Percentiles rank a stretch among this genome's conserved stretches.
Conservation (phyloP, 2,888 invertebrate genomes). For the Xanthia togata region DNA sequence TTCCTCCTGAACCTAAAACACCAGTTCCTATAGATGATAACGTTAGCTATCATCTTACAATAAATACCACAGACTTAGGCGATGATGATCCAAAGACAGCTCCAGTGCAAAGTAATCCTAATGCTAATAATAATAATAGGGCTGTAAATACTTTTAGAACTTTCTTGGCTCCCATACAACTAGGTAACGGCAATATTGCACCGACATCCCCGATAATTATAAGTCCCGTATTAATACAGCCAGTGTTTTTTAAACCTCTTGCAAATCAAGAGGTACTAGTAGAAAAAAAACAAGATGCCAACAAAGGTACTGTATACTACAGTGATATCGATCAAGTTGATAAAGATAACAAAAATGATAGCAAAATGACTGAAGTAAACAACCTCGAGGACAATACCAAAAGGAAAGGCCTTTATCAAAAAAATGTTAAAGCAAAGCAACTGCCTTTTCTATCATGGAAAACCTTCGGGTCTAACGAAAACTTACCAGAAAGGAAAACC, state of each 20-base stretch:
- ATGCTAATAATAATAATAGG: constrained; percentile 58
- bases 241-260: constrained; percentile 79
- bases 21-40: constrained; percentile 75
- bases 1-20: constrained; percentile 46
- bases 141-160: constrained; percentile 73
- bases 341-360: constrained; percentile 62
- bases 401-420: constrained; percentile 80
- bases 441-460: constrained; percentile 79
- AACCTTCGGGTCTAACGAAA: constrained; percentile 74
- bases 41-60: constrained; percentile 86
- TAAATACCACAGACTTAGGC: constrained; percentile 81
- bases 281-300: constrained; percentile 63
- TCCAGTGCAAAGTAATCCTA: constrained; percentile 62
- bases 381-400: constrained; percentile 66
- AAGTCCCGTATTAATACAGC: constrained; percentile 84
- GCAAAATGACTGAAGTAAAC: constrained; percentile 43
- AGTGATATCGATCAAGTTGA: constrained; percentile 84
- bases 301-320: constrained; percentile 81
- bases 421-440: constrained; percentile 78
- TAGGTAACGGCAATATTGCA: constrained; percentile 74
- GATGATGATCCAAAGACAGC: constrained; percentile 61
- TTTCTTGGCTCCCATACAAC: constrained; percentile 79
- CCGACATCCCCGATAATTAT: constrained; percentile 80
- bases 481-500: constrained; percentile 69
- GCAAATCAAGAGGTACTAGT: constrained; percentile 30